Conservation (phyloP, 2,113 vertebrate genomes). For the Sardina pilchardus region DNA sequence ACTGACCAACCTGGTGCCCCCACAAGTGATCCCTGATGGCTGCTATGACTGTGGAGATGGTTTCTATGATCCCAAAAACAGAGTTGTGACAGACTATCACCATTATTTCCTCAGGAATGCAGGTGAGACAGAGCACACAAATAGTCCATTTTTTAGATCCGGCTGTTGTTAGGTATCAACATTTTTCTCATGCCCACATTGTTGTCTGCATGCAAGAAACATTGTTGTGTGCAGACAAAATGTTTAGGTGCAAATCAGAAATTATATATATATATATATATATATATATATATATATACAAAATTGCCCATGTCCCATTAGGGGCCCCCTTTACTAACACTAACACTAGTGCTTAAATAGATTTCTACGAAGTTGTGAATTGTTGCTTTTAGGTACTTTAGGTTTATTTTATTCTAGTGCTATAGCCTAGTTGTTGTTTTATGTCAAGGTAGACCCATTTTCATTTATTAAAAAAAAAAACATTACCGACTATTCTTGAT, state of each 20-base stretch:
- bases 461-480: not conserved
- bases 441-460: not conserved
- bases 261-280: too few relatives aligned
- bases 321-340: too few relatives aligned
- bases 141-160: not conserved
- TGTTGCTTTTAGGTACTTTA: not conserved
- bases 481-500: not conserved
- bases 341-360: too few relatives aligned
- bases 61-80: conserved; percentile 84
- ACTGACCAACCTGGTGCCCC: conserved; percentile 80
- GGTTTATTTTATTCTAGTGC: not conserved
- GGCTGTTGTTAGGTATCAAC: too few relatives aligned
- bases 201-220: too few relatives aligned
- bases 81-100: conserved; percentile 76
- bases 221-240: too few relatives aligned
- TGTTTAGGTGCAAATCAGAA: too few relatives aligned
- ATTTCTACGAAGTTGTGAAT: not conserved
- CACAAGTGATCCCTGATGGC: conserved; percentile 77
- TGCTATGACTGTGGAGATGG: conserved; percentile 92
- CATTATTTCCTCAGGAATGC: conserved; percentile 82
- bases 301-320: too few relatives aligned
- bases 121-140: conserved; percentile 69
- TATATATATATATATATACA: too few relatives aligned
- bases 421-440: not conserved
- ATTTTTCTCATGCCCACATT: too few relatives aligned